Percentiles rank a stretch among this genome's conserved stretches.
Evolutionary conservation across 2,797 vertebrate genomes (phyloP).

Genomic region (Phataginus tricuspis): DNA sequence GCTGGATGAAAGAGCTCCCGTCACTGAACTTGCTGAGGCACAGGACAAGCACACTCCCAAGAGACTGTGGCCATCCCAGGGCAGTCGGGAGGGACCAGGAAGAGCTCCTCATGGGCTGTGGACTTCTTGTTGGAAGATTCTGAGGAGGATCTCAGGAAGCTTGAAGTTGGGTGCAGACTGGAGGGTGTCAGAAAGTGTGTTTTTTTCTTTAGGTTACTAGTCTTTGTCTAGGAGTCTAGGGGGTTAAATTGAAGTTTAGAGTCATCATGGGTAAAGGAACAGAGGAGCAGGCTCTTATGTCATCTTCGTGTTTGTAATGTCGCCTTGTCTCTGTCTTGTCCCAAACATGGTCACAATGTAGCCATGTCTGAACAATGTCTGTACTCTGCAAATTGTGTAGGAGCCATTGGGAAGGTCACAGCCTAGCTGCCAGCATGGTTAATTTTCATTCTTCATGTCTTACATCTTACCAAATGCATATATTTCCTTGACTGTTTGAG

Average conservation of each 20-base stretch:
- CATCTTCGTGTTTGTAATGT: background rate
- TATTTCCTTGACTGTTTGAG: background rate
- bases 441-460: background rate
- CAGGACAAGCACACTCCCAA: fast-evolving
- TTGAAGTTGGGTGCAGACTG: background rate
- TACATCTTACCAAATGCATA: background rate
- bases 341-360: background rate
- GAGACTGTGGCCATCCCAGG: fast-evolving
- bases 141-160: background rate
- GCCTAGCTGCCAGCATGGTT: background rate
- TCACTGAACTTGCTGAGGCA: background rate
- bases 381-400: background rate
- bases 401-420: background rate
- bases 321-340: background rate
- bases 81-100: fast-evolving
- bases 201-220: background rate
- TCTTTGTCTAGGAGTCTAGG: background rate
- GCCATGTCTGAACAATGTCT: background rate
- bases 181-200: background rate
- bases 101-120: background rate
- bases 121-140: background rate
- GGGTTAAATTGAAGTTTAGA: background rate
- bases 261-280: background rate
- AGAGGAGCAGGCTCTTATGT: background rate
- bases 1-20: background rate